Percentiles rank a stretch among this genome's conserved stretches.
Conservation (phyloP, 2,888 invertebrate genomes). For the Drosophila recens region DNA sequence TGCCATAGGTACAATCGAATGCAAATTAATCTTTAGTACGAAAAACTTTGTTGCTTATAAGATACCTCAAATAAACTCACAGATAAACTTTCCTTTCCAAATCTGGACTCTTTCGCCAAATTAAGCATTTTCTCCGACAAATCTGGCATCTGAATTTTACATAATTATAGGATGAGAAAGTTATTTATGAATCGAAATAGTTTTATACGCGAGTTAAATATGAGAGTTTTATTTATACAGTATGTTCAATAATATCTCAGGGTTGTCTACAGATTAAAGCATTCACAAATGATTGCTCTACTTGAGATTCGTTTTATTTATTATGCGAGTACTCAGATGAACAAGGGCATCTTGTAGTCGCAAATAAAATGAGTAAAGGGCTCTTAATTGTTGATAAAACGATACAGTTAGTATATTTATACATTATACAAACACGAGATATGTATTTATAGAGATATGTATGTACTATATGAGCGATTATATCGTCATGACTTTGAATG, state of each 20-base stretch:
- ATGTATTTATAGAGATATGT: conserved; percentile 11
- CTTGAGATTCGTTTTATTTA: not conserved
- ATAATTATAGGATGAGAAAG: too few relatives aligned
- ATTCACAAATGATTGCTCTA: not conserved
- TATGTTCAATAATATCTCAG: not conserved
- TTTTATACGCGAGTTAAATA: not conserved
- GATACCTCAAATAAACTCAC: too few relatives aligned
- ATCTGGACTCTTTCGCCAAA: too few relatives aligned
- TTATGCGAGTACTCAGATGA: not conserved
- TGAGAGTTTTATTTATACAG: too few relatives aligned
- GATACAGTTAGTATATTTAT: conserved; percentile 12
- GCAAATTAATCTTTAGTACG: too few relatives aligned
- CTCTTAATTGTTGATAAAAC: conserved; percentile 21
- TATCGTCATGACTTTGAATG: conserved; percentile 13
- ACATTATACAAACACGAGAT: conserved; percentile 11
- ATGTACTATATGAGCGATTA: not conserved
- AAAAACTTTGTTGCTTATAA: too few relatives aligned
- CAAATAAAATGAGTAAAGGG: not conserved
- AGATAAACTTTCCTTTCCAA: too few relatives aligned
- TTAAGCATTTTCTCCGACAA: too few relatives aligned
- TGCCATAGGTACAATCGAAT: too few relatives aligned
- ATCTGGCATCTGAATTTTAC: too few relatives aligned
- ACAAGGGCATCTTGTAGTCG: not conserved
- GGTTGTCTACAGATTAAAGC: not conserved
- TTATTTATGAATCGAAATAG: not conserved